Evolutionary conservation across 1,140 invertebrate genomes (phyloP), one percentile per base, ranked within the genome.

Genomic region (Panonychus citri): DNA sequence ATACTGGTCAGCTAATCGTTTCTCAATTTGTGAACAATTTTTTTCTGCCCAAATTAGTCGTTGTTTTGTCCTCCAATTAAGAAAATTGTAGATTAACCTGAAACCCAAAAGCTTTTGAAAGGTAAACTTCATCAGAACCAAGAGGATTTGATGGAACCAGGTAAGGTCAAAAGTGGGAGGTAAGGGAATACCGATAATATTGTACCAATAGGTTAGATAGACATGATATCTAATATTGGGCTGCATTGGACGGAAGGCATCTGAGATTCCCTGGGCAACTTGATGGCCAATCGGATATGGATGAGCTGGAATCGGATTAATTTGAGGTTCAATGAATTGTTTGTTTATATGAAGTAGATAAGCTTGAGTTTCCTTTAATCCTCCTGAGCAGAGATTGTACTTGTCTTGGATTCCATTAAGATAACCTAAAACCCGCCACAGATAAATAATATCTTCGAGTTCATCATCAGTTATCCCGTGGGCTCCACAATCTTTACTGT

Each of bases 361-460:
- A 8, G 62, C 49, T 50, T 62, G 60, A 1, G 73, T 65, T 27
- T 73, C 69, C n/a, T 68, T 61, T 34, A 74, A 62, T 37, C 62
- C 67, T 0, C 71, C 74, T 0, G 64, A 61, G 59, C 76, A 78
- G 25, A 78, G 70, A 61, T 79, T 80, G 59, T 70, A 76, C 75
- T 75, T 76, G 62, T 90, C 84, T 59, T 84, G 76, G 17, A 88
- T 78, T 3, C 87, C 87, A 46, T 89, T 73, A 61, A 83, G 67
- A 63, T 79, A 75, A 1, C 84, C 84, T 28, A 89, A 77, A 1
- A 83, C 78, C 48, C 77, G 74, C 85, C 85, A 90, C 59, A 87
- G 77, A 65, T 90, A 84, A 4, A 82, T 67, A 53, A 84, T 78
- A 8, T 77, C 78, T 50, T 82, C 78, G 19, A 80, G 63, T 50